Evolutionary conservation across 2,797 vertebrate species (phyloP), one percentile per base, ranked within the genome.

Genomic region (Emydoidea blandingii): DNA sequence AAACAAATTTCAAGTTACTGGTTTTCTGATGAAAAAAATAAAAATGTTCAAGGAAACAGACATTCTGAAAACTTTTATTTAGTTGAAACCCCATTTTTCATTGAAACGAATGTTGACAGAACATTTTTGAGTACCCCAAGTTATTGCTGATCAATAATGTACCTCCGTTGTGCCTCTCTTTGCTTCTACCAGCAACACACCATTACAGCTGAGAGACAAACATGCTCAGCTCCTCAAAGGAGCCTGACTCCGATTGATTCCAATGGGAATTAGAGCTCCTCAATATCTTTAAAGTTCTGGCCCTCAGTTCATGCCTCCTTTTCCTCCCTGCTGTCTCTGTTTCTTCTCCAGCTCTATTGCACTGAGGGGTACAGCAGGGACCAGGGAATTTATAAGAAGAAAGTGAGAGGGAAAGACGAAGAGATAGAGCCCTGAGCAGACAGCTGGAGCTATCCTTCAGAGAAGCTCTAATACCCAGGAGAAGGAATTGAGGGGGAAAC

Each of bases 21-120:
- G 29, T 31, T 59, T 59, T 59, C 57, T 86, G 12, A 53, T 34
- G 12, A 34, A 82, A 19, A 59, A 49, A 47, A 83, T 25, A 25
- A 72, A 72, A 72, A 68, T 72, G 27, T 88, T 72, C 44, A 84
- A 57, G 12, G 5, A 87, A 83, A 29, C 5, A 47, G 4, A 49
- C 15, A 7, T 37, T 53, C 53, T 6, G 41, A 52, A 34, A 44
- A 87, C 62, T 12, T 2, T 1, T 2, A 78, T 49, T 41, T 0
- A 87, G 59, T 31, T 82, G 83, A 2, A 81, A 72, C 29, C 3
- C 4, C 8, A 82, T 83, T 21, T 76, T n/a, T 7, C 62, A 21
- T 14, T 82, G 62, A 4, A 82, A 31, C 54, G 84, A 86, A 49
- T 5, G 53, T 0, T 2, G 57, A 37, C 50, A 57, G 84, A 62